A percentile compares a stretch with the other conserved stretches of the same genome.
Conservation (phyloP, 2,888 invertebrate genomes). For the Macrosiphum euphorbiae region DNA sequence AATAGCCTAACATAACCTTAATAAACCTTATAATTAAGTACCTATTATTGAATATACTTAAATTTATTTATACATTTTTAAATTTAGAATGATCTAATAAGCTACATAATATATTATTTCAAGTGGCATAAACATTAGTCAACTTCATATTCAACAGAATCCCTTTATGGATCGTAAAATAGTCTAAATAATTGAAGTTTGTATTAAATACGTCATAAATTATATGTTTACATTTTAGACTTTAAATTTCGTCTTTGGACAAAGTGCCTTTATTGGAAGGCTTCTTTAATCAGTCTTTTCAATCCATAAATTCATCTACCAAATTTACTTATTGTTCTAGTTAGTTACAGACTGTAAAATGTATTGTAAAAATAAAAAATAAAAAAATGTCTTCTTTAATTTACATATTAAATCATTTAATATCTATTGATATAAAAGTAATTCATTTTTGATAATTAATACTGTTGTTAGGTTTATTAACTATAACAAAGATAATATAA, state of each 20-base stretch:
- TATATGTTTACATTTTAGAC: neutral
- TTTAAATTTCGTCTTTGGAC: no score
- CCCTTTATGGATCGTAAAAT: neutral
- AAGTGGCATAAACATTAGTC: neutral
- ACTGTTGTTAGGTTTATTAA: neutral
- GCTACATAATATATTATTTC: neutral
- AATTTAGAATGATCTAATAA: neutral
- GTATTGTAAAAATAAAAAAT: no score
- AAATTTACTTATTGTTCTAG: no score
- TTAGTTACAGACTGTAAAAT: no score
- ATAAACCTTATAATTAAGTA: neutral
- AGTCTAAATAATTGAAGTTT: neutral
- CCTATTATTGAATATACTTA: neutral
- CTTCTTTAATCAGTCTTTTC: no score
- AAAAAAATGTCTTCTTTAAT: no score
- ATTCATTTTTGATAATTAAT: neutral
- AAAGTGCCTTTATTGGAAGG: no score
- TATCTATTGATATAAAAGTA: neutral
- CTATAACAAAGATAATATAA: neutral
- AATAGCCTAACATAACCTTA: neutral
- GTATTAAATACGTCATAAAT: neutral
- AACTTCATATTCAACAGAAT: neutral
- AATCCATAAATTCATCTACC: no score
- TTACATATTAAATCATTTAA: neutral
- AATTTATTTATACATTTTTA: neutral